Percentiles rank a stretch among this genome's conserved stretches.
Conservation (phyloP, 2,113 vertebrate species). For the Theristicus caerulescens region DNA sequence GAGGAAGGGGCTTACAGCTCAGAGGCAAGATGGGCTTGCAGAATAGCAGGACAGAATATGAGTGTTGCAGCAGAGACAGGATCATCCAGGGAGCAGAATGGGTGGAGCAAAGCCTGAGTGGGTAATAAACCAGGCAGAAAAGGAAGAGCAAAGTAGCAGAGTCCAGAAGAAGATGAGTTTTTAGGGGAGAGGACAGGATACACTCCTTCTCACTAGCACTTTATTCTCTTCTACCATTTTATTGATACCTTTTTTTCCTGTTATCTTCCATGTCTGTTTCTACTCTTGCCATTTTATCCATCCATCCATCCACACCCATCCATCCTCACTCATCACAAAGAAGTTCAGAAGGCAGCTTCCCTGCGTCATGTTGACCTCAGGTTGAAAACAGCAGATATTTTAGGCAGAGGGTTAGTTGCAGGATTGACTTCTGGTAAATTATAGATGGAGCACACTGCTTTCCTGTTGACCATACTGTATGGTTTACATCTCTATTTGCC, state of each 20-base stretch:
- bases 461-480: neutral
- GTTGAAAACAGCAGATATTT: neutral
- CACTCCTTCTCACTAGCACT: neutral
- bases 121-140: neutral
- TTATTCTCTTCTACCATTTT: neutral
- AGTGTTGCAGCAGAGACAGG: neutral
- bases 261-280: neutral
- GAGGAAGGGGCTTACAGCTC: neutral
- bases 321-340: neutral
- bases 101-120: neutral
- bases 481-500: neutral
- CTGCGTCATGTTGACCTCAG: neutral
- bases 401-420: neutral
- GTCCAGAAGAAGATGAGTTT: neutral
- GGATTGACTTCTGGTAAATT: neutral
- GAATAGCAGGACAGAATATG: neutral
- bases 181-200: neutral
- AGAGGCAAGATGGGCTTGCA: neutral
- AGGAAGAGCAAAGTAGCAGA: neutral
- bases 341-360: neutral
- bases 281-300: neutral
- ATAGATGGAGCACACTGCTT: neutral
- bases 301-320: neutral
- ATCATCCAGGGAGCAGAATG: neutral
- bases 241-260: neutral